These are phyloP conservation scores for Monopis laevigella DNA, from an alignment of 2,888 invertebrate genomes.

Conservation along the genomic window DNA sequence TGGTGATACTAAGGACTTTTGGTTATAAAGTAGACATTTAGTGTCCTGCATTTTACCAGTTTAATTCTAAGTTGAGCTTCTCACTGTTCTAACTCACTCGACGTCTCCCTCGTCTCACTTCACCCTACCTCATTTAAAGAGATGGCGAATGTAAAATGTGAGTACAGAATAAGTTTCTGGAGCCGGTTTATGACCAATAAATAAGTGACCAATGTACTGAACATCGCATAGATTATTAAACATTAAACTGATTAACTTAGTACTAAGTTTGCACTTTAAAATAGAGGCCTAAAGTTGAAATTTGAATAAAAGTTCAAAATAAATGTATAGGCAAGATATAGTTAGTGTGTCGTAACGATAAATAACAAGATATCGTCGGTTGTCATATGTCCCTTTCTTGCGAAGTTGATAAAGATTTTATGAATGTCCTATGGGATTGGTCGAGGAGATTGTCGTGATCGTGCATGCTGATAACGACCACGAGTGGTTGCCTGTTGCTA, in stretches of 20 bases:
- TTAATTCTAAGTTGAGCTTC: too few species aligned
- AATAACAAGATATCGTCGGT: constrained; percentile 18
- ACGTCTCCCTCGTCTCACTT: not conserved
- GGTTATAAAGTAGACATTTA: too few species aligned
- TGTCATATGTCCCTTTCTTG: constrained; percentile 15
- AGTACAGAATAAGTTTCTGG: not conserved
- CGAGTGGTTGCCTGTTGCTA: not conserved
- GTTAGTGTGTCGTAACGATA: constrained; percentile 13
- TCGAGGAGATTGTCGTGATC: constrained; percentile 3
- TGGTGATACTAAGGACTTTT: too few species aligned
- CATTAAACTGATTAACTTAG: not conserved
- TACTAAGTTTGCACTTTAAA: not conserved
- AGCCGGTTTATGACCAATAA: constrained; percentile 15
- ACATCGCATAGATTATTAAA: not conserved
- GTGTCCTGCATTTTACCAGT: too few species aligned
- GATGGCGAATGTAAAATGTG: not conserved
- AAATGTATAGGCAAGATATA: not conserved
- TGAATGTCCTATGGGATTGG: constrained; percentile 5
- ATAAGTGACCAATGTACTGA: constrained; percentile 16
- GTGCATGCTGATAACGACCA: constrained; percentile 1
- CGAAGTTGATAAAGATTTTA: constrained; percentile 11
- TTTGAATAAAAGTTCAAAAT: not conserved
- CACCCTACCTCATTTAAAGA: not conserved
- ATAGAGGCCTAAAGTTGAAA: not conserved
- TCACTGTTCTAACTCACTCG: constrained; percentile 10